Base-by-base conservation (phyloP, 2,113 vertebrate genomes). In the Mirza zaza region DNA sequence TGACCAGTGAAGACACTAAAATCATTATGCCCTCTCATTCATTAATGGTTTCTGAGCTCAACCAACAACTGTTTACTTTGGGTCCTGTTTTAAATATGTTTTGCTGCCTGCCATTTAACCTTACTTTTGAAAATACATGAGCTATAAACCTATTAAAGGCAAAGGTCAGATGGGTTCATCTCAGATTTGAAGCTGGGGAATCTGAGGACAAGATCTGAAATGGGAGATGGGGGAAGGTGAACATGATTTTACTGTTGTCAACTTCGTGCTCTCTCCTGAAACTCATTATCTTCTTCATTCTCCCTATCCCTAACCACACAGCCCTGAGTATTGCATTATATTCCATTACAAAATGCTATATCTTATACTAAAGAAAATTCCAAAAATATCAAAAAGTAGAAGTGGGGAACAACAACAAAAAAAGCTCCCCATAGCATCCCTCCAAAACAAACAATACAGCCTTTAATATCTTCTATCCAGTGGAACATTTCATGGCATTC, bases 61-160 rank as follows among this genome's bases (percentile, higher is more conserved):
- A 87, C 73, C 15, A 42, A 79, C 8, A 12, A 36, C 50, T 71
- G 10, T 55, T 95, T 92, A 76, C 77, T 96, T 95, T 61, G 63
- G 57, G 29, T 52, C 39, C 75, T 73, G n/a, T 39, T 95, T 94
- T 90, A 87, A 96, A 63, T 61, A 84, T 59, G 45, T 76, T 96
- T 96, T 87, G 87, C 59, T 55, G 75, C 23, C 52, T 81, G 87
- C 29, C 90, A 95, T 71, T 68, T 75, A 76, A 92, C 95, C 76
- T 88, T 95, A 80, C 57, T 97, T 95, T 95, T 84, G 80, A 80
- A 95, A 95, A 90, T 67, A 65, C 48, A 21, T 29, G 25, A 70
- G 48, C 59, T 70, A 71, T 80, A 73, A 95, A 96, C 84, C 17
- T 88, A 93, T 85, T n/a, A 29, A 90, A 91, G 42, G 57, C 63